Base-by-base conservation (phyloP, 1,140 invertebrate species). In the Drosophila mayri region DNA sequence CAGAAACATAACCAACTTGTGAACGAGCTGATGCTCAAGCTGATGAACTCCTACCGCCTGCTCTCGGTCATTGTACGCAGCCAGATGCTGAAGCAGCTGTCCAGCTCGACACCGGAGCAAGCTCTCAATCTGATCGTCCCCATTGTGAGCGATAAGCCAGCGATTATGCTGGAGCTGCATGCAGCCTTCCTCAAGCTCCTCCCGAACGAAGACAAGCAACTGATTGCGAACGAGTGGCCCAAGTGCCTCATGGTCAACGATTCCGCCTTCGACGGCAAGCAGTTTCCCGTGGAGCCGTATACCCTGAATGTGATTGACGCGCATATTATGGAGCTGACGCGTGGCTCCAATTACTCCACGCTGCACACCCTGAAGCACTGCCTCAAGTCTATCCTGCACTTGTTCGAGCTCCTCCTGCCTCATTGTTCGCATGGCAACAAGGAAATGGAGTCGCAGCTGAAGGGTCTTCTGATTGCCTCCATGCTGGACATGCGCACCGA, bases 401-500 rank as follows among this genome's bases (percentile, higher is more conserved):
- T 91, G 41, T 63, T 92, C 22, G 80, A 92, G 44, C 49, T 91
- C 14, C 25, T 94, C 41, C 79, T 93, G 40, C 92, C 93, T 0
- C 70, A 76, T 37, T 81, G 79, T 59, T 68, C 78, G 32, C 20
- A 37, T 8, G 20, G 63, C 1, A 73, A 80, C 28, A 28, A 32
- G 0, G 81, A 79, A 16, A 47, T 91, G 14, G 76, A 88, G 54
- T 11, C 61, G 14, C 77, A 81, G 40, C 44, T 93, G 8, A 92
- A 92, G 61, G 94, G 95, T 47, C 93, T 97, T 28, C 90, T 97
- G 8, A 94, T 96, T 44, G 95, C 96, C 0, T 93, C 97, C n/a
- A 95, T 96, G 28, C 94, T 97, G 82, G 97, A 97, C 91, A 94
- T 95, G 20, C 94, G 96, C 11, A 96, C 95, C 10, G 96, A 97